A percentile compares a stretch with the other conserved stretches of the same genome.
Conservation (phyloP, 2,797 vertebrate species). For the Pagetopsis macropterus region DNA sequence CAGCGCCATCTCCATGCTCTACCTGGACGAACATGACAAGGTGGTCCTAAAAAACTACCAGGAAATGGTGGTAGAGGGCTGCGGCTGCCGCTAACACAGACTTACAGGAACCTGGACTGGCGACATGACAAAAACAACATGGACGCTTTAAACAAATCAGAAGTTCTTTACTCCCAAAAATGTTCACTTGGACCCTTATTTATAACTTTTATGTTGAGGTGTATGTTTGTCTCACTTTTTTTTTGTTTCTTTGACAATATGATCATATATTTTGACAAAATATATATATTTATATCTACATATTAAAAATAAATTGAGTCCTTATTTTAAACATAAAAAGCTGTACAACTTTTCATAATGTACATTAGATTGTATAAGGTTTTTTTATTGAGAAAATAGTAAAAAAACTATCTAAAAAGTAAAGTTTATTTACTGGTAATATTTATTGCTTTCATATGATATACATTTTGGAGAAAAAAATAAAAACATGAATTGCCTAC, state of each 20-base stretch:
- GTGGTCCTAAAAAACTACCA: slow-evolving; percentile 99
- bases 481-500: slow-evolving; percentile 69
- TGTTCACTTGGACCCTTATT: slow-evolving; percentile 93
- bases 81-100: slow-evolving; percentile 92
- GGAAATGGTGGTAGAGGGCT: slow-evolving; percentile 99
- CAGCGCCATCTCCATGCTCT: slow-evolving; percentile 99
- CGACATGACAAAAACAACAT: slow-evolving; percentile 56
- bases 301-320: slow-evolving; percentile 98
- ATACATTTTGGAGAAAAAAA: slow-evolving; percentile 69
- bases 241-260: slow-evolving; percentile 93
- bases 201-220: slow-evolving; percentile 98
- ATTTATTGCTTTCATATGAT: slow-evolving; percentile 86
- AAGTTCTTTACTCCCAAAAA: slow-evolving; percentile 76
- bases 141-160: slow-evolving; percentile 58
- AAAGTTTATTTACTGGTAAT: slow-evolving; percentile 86
- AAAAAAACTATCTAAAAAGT: slow-evolving; percentile 79
- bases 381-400: slow-evolving; percentile 85
- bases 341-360: slow-evolving; percentile 89
- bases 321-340: slow-evolving; percentile 98
- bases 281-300: slow-evolving; percentile 99
- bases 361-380: slow-evolving; percentile 89
- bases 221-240: slow-evolving; percentile 88
- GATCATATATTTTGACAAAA: slow-evolving; percentile 99
- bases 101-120: slow-evolving; percentile 46
- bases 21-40: slow-evolving; percentile 98